Base-by-base conservation (phyloP, 2,888 invertebrate species). In the Acronicta leporina region DNA sequence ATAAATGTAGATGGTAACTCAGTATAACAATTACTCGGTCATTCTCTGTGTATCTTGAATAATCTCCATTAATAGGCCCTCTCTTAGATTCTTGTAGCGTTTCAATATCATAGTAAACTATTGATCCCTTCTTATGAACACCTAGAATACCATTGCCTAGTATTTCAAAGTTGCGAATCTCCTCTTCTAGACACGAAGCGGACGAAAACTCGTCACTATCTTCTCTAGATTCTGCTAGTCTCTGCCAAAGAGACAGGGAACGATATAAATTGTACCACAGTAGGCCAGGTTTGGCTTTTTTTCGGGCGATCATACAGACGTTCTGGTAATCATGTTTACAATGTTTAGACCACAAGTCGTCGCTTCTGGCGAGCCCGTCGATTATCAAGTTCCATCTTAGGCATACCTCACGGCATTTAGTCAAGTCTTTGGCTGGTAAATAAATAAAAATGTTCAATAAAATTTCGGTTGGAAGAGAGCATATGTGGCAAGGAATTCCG, bases 201-300 rank as follows among this genome's bases (percentile, higher is more conserved):
- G 84, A 73, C 0, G 90, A 85, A 33, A 92, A 92, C 60, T 92
- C 92, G 7, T 92, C 89, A 1, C 61, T 70, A 0, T 64, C 53
- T 50, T 91, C 91, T 3, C 57, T 68, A 1, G 92, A 87, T 0
- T 63, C 13, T 0, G 53, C 7, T 5, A 94, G 44, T 38, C 79
- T 79, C 0, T 85, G 73, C 94, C 94, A 94, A 0, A 92, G 76
- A 0, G 83, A 60, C 0, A 94, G 53, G 0, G 90, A 90, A 5
- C 86, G 83, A 58, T 92, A 94, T 5, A 93, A 69, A 61, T 89
- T 74, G 49, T 75, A 87, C 89, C 90, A 92, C 0, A 65, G 49
- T 0, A 88, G 40, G 0, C 82, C 81, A 0, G 72, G 47, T 0
- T 75, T 75, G 0, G 85, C 60, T 43, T 90, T 92, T 2, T 55